Conservation (phyloP, 1,140 invertebrate genomes). For the Ditylenchus dipsaci region DNA sequence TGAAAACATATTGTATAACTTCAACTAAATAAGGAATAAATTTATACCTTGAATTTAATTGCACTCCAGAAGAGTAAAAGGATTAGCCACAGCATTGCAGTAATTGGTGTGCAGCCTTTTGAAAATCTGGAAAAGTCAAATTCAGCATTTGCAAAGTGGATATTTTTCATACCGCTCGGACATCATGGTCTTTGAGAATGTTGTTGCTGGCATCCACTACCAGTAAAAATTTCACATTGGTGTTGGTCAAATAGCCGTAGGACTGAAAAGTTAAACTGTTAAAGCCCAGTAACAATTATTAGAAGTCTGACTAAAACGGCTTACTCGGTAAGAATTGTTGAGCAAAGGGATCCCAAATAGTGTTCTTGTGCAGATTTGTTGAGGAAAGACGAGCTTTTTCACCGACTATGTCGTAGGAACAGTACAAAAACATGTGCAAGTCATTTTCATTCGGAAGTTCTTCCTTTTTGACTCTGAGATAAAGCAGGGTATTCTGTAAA, state of each 20-base stretch:
- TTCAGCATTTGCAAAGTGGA: conserved; percentile 11
- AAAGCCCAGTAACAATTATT: not conserved
- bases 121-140: conserved; percentile 35
- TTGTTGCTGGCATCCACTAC: conserved; percentile 44
- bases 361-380: conserved; percentile 35
- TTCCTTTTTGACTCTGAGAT: conserved; percentile 21
- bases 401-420: conserved; percentile 42
- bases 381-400: conserved; percentile 22
- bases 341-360: conserved; percentile 43
- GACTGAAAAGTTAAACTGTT: conserved; percentile 41
- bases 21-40: not conserved
- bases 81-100: conserved; percentile 51
- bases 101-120: conserved; percentile 49
- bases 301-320: not conserved
- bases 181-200: conserved; percentile 48
- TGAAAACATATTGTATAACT: conserved; percentile 13
- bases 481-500: conserved; percentile 26
- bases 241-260: conserved; percentile 55
- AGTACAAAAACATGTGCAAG: conserved; percentile 43
- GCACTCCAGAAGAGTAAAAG: conserved; percentile 46
- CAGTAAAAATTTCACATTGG: conserved; percentile 47
- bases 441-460: conserved; percentile 20
- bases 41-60: conserved; percentile 40
- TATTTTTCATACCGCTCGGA: conserved; percentile 33
- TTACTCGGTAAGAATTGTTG: conserved; percentile 30